Percentiles rank a stretch among this genome's conserved stretches.
Evolutionary conservation across 2,888 invertebrate genomes (phyloP).

Genomic region (Aporophyla lueneburgensis): DNA sequence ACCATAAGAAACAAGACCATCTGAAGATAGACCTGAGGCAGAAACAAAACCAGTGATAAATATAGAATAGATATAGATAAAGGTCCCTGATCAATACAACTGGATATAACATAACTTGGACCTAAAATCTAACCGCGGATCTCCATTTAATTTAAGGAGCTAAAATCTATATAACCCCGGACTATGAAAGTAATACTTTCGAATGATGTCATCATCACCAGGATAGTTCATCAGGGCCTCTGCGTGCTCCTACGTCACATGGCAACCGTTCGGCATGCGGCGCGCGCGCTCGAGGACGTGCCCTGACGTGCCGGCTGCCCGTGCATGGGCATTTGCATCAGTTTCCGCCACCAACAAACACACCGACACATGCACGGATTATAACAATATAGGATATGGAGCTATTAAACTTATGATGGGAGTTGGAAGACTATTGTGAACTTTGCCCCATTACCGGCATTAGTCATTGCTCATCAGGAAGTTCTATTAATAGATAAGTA

Average conservation of each 20-base stretch:
- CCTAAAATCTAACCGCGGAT: background rate
- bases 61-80: background rate
- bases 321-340: slow-evolving; percentile 67
- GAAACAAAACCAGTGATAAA: background rate
- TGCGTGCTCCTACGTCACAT: slow-evolving; percentile 23
- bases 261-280: slow-evolving; percentile 49
- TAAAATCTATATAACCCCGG: background rate
- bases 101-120: background rate
- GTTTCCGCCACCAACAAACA: slow-evolving; percentile 68
- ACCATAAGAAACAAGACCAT: background rate
- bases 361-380: slow-evolving; percentile 58
- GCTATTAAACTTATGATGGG: slow-evolving; percentile 49
- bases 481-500: background rate
- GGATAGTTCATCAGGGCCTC: background rate
- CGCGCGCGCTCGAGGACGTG: slow-evolving; percentile 58
- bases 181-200: background rate
- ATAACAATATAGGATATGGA: slow-evolving; percentile 64
- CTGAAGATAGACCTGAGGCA: no score
- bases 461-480: slow-evolving; percentile 17
- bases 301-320: slow-evolving; percentile 50
- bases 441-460: slow-evolving; percentile 32
- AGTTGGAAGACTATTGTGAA: slow-evolving; percentile 32
- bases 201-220: background rate
- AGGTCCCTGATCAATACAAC: background rate
- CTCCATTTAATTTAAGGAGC: no score